Evolutionary conservation across 2,113 vertebrate species (phyloP), one percentile per base, ranked within the genome.

Genomic region (Isurus oxyrinchus): DNA sequence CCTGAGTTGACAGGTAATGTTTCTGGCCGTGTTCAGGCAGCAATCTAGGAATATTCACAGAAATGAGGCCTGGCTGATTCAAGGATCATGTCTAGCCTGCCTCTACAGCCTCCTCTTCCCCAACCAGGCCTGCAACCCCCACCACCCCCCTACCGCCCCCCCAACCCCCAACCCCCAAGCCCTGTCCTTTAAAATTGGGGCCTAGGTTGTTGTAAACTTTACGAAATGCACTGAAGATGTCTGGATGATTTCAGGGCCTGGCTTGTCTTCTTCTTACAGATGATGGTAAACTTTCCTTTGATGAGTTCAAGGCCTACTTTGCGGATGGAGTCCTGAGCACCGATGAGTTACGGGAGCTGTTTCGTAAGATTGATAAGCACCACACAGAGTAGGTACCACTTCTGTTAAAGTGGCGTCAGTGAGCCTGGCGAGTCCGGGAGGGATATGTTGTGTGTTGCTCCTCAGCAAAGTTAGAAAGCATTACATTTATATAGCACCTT

Each of bases 291-390:
- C 98, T 99, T 96, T 99, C 99, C 16, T 99, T 99, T 97, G 99
- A 99, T n/a, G 99, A 99, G 97, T 99, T 99, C 98, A 99, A 99
- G 97, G 98, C 99, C 79, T 99, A 99, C 97, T 99, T 99, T 40
- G 97, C 99, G 0, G 99, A 99, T 69, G 99, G 99, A 94, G 98
- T 99, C 97, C 98, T 99, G 96, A 99, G 98, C 23, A 98, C 98
- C 0, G 98, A 98, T 95, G 99, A 99, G 97, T 98, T 99, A 94
- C 98, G 98, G 97, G 99, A 99, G 97, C 98, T 99, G 90, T 99
- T 99, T 97, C 98, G 97, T 84, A 98, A 98, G 97, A 99, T 99
- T 79, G 99, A 99, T 96, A 98, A 98, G 35, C 97, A 96, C 96
- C 98, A 98, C 96, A 98, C 98, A 6, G 99, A 99, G 99, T 99